Conservation (phyloP, 1,140 invertebrate species). For the Drosophila seguyi region DNA sequence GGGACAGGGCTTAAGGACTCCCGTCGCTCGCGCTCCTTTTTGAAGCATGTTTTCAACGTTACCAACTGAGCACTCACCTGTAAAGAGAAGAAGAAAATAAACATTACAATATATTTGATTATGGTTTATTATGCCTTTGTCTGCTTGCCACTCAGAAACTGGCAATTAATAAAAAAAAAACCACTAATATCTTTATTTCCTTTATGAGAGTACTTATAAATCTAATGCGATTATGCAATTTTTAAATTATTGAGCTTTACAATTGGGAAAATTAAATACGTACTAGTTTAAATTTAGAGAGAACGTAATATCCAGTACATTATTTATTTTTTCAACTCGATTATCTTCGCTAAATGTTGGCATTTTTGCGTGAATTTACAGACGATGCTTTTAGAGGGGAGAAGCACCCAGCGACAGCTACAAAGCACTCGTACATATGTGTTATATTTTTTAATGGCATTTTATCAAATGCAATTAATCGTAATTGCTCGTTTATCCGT, state of each 20-base stretch:
- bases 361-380: slow-evolving; percentile 43
- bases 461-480: slow-evolving; percentile 82
- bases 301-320: not conserved
- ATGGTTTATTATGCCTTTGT: slow-evolving; percentile 72
- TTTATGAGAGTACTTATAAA: not conserved
- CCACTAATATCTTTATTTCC: not conserved
- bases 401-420: slow-evolving; percentile 21
- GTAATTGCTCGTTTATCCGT: slow-evolving; percentile 76
- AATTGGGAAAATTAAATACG: not conserved
- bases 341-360: slow-evolving; percentile 24
- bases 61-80: slow-evolving; percentile 64
- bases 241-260: not conserved
- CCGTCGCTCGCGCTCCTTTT: slow-evolving; percentile 44
- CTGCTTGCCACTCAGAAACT: slow-evolving; percentile 31
- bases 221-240: not conserved
- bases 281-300: not conserved
- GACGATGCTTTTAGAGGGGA: slow-evolving; percentile 15
- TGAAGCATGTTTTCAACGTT: slow-evolving; percentile 58
- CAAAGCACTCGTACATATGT: slow-evolving; percentile 49
- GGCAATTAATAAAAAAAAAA: slow-evolving; percentile 60
- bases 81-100: slow-evolving; percentile 65
- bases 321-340: not conserved
- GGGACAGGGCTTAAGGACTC: slow-evolving; percentile 7
- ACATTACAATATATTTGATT: slow-evolving; percentile 83
- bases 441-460: slow-evolving; percentile 72